phyloP scores from a whole-genome alignment of 2,888 invertebrate species.

The Drosophila paranaensis region DNA sequence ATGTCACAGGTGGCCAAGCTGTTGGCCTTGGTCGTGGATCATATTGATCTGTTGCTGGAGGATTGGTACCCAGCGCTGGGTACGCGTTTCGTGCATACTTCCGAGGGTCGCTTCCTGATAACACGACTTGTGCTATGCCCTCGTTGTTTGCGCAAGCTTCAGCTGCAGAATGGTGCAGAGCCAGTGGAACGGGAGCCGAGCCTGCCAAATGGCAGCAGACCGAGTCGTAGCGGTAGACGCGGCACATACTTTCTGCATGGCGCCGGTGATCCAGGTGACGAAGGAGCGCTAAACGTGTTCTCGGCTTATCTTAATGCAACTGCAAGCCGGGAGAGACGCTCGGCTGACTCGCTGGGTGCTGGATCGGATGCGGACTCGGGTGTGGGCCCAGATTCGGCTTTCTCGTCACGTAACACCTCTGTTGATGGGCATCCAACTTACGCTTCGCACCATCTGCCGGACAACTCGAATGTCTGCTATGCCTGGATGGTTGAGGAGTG shows the following conservation, averaged over 20 bases:
- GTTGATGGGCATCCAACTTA: slow-evolving; percentile 90
- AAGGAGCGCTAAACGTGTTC: slow-evolving; percentile 77
- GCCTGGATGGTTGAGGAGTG: slow-evolving; percentile 98
- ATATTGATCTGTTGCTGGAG: slow-evolving; percentile 97
- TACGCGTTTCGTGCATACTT: slow-evolving; percentile 98
- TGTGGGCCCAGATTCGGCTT: slow-evolving; percentile 92
- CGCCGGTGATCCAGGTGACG: slow-evolving; percentile 71
- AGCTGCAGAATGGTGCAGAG: slow-evolving; percentile 72
- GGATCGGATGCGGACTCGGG: slow-evolving; percentile 94
- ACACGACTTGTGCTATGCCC: slow-evolving; percentile 97
- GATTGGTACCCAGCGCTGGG: slow-evolving; percentile 99
- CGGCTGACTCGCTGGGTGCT: slow-evolving; percentile 85
- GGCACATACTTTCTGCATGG: slow-evolving; percentile 66
- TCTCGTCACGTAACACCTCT: slow-evolving; percentile 93
- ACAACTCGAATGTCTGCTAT: slow-evolving; percentile 86
- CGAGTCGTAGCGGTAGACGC: slow-evolving; percentile 67
- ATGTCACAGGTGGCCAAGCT: slow-evolving; percentile 92
- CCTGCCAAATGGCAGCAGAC: slow-evolving; percentile 54
- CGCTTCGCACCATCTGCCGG: slow-evolving; percentile 77
- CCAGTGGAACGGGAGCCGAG: slow-evolving; percentile 64
- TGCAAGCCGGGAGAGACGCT: slow-evolving; percentile 76
- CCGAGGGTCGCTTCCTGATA: slow-evolving; percentile 97
- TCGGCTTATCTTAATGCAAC: slow-evolving; percentile 81
- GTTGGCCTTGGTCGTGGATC: slow-evolving; percentile 95
- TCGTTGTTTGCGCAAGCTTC: slow-evolving; percentile 89